Evolutionary conservation across 53 echinoderm and acorn worm genomes (phyloP), one percentile per base, ranked within the genome.

Genomic region (Actinopyga echinites): DNA sequence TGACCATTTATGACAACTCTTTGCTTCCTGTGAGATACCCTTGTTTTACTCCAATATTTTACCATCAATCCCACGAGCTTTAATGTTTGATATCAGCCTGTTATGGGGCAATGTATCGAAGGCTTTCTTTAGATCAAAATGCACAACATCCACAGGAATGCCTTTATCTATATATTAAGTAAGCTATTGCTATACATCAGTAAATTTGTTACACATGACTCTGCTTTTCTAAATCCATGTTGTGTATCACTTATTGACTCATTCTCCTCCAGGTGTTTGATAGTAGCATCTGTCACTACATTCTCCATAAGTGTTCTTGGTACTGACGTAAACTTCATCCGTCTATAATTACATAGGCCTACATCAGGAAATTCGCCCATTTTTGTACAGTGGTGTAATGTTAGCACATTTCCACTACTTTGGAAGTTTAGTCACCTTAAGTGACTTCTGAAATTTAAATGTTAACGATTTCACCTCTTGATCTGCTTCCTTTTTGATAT

Each of bases 171-270:
- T 59, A 25, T 9, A 40, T 38, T 75, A 8, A 13, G 85, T 85
- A 3, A 85, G 35, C 22, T 57, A 57, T 85, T 74, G 19, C 73
- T 57, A 60, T 74, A 75, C 33, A 74, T 26, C 36, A 75, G 6
- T 35, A 74, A 57, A 61, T 85, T 85, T 10, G 75, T 74, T 38
- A 43, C 57, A 55, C 59, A 53, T 22, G 85, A 85, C 62, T 13
- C 74, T 20, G 58, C 75, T 85, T 75, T 55, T 32, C 40, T 85
- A 74, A 85, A 85, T 19, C 85, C 42, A 57, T 85, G 85, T 35
- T 85, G 74, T 21, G 85, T 23, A 22, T 74, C 55, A 60, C 32
- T 32, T 22, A 74, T 59, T 22, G 74, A 56, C 21, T 73, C 57
- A 1, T 77, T 74, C 10, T 40, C 19, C 6, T 85, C 85, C 8